phyloP scores from a whole-genome alignment of 2,113 vertebrate species.

The Cheilinus undulatus region DNA sequence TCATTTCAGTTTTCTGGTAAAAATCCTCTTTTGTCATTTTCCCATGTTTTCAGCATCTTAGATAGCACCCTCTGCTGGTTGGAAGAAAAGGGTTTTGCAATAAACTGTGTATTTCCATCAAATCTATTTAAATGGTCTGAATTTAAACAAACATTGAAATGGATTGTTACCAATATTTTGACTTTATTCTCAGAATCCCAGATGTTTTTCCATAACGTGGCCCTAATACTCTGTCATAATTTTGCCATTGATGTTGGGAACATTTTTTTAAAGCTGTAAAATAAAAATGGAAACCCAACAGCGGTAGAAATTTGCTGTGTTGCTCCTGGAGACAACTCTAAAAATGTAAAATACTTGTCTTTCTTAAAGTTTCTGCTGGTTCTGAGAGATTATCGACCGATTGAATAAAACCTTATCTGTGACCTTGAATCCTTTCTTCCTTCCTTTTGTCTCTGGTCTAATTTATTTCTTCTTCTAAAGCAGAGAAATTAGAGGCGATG shows the following conservation, averaged over 20 bases:
- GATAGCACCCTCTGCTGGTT: too few relatives aligned
- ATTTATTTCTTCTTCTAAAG: conserved; percentile 22
- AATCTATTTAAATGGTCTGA: too few relatives aligned
- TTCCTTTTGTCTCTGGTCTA: conserved; percentile 33
- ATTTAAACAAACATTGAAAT: too few relatives aligned
- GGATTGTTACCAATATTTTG: too few relatives aligned
- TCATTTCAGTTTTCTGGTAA: too few relatives aligned
- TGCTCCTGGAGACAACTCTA: conserved; percentile 43
- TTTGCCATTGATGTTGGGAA: conserved; percentile 45
- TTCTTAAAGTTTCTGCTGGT: conserved; percentile 44
- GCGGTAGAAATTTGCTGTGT: conserved; percentile 20
- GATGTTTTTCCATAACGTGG: too few relatives aligned
- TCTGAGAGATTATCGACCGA: conserved; percentile 65
- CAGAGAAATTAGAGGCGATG: conserved; percentile 10
- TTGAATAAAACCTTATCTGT: conserved; percentile 78
- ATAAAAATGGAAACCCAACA: conserved; percentile 26
- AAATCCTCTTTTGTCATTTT: too few relatives aligned
- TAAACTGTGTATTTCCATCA: too few relatives aligned
- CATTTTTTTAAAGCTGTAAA: conserved; percentile 41
- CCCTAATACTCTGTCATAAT: background rate
- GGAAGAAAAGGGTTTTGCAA: too few relatives aligned
- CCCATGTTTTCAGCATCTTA: too few relatives aligned
- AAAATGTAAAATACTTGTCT: conserved; percentile 52
- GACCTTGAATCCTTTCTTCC: conserved; percentile 47
- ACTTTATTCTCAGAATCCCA: too few relatives aligned